Evolutionary conservation across 2,797 vertebrate species (phyloP), one percentile per base, ranked within the genome.

Genomic region (Coregonus sp.): DNA sequence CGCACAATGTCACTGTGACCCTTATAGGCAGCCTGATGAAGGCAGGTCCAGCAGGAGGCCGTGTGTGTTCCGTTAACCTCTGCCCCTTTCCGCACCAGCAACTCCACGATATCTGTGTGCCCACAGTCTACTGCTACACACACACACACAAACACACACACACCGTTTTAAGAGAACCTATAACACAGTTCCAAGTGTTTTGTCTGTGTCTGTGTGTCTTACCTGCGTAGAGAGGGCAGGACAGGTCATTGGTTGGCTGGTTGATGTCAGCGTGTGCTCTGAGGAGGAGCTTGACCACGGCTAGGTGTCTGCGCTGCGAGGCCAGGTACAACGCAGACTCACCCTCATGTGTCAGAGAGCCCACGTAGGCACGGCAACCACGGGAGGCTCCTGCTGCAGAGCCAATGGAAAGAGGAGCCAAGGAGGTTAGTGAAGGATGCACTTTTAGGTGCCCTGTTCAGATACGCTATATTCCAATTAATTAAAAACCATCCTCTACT

Each of bases 1-100:
- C 82, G 82, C 79, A 94, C 89, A 68, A 96, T 94, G 12, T 94
- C 94, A 31, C 78, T 70, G 75, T 94, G 86, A 81, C 90, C 94
- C 94, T 95, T 96, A 86, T 96, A 96, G 79, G 94, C 93, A 83
- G 98, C 97, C 84, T 97, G 96, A 82, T 99, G 98, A 52, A 99
- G 94, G 81, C 96, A 94, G 82, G 96, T 98, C 98, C 98, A 99
- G 66, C 95, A 95, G 68, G 96, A 98, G 35, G 93, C 92, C 0
- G 95, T 97, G 91, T 98, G 96, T 25, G 90, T 85, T 50, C 96
- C 88, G 84, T 96, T 93, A 73, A 97, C 91, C 37, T 95, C 91
- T 67, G 96, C 96, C 80, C 96, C 95, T 0, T 93, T 85, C 37
- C 80, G 84, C 72, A 98, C 84, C 78, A 99, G 84, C 69, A 97